Evolutionary conservation across 2,888 invertebrate species (phyloP).

Genomic region (Mythimna albipuncta): DNA sequence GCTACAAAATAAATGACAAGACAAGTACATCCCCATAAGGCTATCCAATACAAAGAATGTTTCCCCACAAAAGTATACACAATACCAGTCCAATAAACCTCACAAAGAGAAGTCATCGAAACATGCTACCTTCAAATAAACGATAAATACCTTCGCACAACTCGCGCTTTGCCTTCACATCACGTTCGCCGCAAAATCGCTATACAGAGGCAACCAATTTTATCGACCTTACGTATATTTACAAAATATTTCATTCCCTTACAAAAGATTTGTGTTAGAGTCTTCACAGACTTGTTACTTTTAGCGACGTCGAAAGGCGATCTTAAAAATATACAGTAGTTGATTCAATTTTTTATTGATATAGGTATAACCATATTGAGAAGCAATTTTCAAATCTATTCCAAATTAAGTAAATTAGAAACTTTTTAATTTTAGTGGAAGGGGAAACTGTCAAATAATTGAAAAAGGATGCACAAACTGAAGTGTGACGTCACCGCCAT

Average conservation of each 20-base stretch:
- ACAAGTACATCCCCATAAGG: conserved; percentile 4
- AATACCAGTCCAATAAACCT: conserved; percentile 34
- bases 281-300: conserved; percentile 28
- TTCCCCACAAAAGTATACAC: conserved; percentile 9
- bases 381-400: no score
- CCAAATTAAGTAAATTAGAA: neutral
- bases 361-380: no score
- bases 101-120: conserved; percentile 38
- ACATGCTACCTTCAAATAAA: conserved; percentile 50
- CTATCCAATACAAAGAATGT: conserved; percentile 33
- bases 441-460: no score
- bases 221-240: conserved; percentile 66
- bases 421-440: no score
- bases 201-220: conserved; percentile 56
- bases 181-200: conserved; percentile 60
- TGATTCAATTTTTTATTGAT: no score
- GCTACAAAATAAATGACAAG: neutral
- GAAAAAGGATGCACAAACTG: no score
- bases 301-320: neutral
- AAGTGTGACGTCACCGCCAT: no score
- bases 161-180: conserved; percentile 53
- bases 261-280: conserved; percentile 73
- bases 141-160: conserved; percentile 50
- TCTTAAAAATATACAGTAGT: neutral
- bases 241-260: conserved; percentile 67